A percentile compares a stretch with the other conserved stretches of the same genome.
These are phyloP conservation scores for Zoroaster sp. DNA, from an alignment of 53 echinoderm and acorn worm genomes.

Conservation along the genomic window DNA sequence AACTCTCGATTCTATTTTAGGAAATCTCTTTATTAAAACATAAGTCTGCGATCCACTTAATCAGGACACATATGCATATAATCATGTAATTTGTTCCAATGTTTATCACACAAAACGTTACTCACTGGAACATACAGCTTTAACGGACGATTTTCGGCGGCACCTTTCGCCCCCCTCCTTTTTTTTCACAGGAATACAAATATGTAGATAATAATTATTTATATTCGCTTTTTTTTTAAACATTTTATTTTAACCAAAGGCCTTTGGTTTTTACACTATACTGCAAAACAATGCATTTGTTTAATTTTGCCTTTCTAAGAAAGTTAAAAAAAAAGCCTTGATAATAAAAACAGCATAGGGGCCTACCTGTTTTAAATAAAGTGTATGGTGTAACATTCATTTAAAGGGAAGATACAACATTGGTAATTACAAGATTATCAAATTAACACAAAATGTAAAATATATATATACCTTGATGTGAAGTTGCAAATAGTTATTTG, in stretches of 20 bases:
- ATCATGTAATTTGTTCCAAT: neutral
- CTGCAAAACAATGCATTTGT: neutral
- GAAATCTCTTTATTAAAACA: slow-evolving; percentile 34
- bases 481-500: too few species aligned
- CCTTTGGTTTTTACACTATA: neutral
- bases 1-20: neutral
- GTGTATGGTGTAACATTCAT: too few species aligned
- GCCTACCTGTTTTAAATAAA: too few species aligned
- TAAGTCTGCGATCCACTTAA: neutral
- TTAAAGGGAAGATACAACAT: too few species aligned
- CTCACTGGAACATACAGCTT: neutral
- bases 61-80: neutral
- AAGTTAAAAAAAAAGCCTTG: too few species aligned
- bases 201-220: neutral
- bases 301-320: too few species aligned
- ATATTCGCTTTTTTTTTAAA: slow-evolving; percentile 11
- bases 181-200: neutral
- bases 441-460: too few species aligned
- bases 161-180: neutral
- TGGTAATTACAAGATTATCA: too few species aligned
- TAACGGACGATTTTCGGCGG: neutral
- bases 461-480: too few species aligned
- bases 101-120: slow-evolving; percentile 27
- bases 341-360: too few species aligned
- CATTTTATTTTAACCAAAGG: neutral